Evolutionary conservation across 92 coral and sea anemone genomes (phyloP).

Genomic region (Parazoanthus atlanticus): DNA sequence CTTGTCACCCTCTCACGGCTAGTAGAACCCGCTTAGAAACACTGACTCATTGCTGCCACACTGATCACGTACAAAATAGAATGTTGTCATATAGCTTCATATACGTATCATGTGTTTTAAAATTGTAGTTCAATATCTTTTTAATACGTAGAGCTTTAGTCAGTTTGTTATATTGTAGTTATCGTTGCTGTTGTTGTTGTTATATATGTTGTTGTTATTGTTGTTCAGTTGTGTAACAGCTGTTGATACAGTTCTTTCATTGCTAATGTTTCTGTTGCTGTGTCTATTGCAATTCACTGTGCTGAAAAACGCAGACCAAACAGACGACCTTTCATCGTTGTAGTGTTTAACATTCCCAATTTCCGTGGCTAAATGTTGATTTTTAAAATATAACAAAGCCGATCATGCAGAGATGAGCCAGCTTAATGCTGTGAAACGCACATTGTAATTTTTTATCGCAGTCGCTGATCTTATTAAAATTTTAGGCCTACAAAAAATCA

Average conservation of each 20-base stretch:
- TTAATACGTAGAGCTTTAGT: background rate
- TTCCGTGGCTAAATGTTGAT: constrained; percentile 41
- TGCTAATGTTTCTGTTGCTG: background rate
- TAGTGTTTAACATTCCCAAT: background rate
- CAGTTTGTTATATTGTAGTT: background rate
- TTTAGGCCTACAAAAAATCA: background rate
- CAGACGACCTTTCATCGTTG: background rate
- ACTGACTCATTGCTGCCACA: background rate
- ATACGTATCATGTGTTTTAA: background rate
- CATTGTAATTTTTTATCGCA: background rate
- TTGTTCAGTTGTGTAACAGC: no score
- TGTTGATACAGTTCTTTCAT: background rate
- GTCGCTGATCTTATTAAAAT: constrained; percentile 32
- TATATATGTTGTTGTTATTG: background rate
- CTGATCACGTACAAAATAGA: background rate
- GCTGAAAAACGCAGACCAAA: background rate
- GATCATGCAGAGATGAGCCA: background rate
- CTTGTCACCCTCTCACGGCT: background rate
- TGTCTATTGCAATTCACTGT: background rate
- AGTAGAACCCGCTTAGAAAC: background rate
- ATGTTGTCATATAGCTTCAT: background rate
- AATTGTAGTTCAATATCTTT: background rate
- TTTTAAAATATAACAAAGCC: background rate
- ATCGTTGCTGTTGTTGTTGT: background rate
- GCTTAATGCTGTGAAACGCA: background rate